These are phyloP conservation scores for Mus spretus DNA, from an alignment of 2,797 vertebrate genomes.

Conservation along the genomic window DNA sequence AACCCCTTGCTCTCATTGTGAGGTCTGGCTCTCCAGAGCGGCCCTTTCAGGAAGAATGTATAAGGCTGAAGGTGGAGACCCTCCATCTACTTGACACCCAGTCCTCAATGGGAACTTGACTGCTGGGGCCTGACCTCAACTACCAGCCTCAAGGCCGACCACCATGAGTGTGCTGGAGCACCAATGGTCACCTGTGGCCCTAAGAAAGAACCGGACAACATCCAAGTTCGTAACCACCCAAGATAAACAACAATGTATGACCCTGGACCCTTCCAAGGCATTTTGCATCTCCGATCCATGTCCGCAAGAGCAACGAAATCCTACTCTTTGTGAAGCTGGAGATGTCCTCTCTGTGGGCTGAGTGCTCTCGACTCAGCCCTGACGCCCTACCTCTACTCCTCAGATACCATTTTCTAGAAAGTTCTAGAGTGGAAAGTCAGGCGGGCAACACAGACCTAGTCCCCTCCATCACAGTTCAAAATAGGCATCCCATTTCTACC, in stretches of 20 bases:
- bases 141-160: not conserved
- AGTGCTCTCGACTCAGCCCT: not conserved
- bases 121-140: not conserved
- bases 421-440: not conserved
- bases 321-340: not conserved
- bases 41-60: not conserved
- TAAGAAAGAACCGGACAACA: not conserved
- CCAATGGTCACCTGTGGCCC: not conserved
- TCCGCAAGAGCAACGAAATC: not conserved
- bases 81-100: not conserved
- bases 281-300: not conserved
- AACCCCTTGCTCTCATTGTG: not conserved
- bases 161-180: accelerated
- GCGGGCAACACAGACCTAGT: not conserved
- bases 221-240: not conserved
- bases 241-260: not conserved
- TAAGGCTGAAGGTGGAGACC: not conserved
- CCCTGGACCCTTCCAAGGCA: no score
- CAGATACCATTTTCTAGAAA: not conserved
- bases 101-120: not conserved
- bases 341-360: not conserved
- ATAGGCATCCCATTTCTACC: not conserved
- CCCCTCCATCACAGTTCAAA: not conserved
- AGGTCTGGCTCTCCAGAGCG: not conserved
- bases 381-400: not conserved